Evolutionary conservation across 2,113 vertebrate species (phyloP), one percentile per base, ranked within the genome.

Genomic region (Gnathonemus echidnorhynchus): DNA sequence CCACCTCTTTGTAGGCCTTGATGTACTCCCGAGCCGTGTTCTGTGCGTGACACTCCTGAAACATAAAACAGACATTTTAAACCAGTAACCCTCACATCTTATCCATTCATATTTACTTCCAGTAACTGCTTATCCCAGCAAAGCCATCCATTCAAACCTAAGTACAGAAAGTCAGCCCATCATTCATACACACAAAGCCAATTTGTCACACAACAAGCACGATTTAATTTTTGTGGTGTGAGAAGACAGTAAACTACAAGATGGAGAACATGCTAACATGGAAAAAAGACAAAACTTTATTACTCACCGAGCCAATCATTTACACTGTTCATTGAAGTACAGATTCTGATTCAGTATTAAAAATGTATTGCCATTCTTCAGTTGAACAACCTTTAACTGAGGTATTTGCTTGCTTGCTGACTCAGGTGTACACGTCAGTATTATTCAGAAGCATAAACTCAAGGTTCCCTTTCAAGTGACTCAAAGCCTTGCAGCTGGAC

Each of bases 11-110:
- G 39, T 98, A 99, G 7, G 96, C 97, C 94, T 97, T 98, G 46
- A 98, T 97, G 27, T 99, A 99, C 92, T 97, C 95, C 88, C 98
- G 95, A 0, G 98, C 98, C 0, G 97, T 98, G 62, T 98, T 99
- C 91, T 99, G 98, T 35, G 99, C 97, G 0, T 96, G 95, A 93
- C 98, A 99, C 90, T 99, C 98, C 98, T 99, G 6, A 10, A 92
- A 85, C 35, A 92, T 11, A 93, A 6, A 80, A 0, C 10, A 49
- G 45, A 87, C 0, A 0, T 5, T 5, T 5, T 21, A 17, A 88
- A 88, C 6, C 84, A 0, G 11, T 31, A 7, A 17, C 56, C 88
- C 21, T 86, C 10, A 31, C 19, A 31, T 15, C 35, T 52, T 8
- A 52, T 35, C 15, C 19, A 17, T 87, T 46, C 46, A 87, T 17